phyloP scores from a whole-genome alignment of 2,113 vertebrate species.

The Semicossyphus pulcher region DNA sequence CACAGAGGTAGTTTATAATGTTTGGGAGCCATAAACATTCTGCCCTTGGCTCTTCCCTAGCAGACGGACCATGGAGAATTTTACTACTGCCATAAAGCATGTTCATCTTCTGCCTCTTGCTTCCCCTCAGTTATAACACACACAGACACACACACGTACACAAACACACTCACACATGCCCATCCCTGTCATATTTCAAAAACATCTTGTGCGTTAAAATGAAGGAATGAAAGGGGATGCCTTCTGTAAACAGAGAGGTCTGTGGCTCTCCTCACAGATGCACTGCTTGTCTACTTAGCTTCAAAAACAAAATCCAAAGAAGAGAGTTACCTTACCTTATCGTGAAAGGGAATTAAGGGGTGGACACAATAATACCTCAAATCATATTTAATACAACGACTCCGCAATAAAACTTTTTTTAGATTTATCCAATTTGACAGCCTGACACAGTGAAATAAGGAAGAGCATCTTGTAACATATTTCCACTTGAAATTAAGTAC shows the following conservation, averaged over 20 bases:
- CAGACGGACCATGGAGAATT: constrained; percentile 84
- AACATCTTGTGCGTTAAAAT: constrained; percentile 70
- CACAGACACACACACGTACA: constrained; percentile 48
- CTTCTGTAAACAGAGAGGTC: constrained; percentile 53
- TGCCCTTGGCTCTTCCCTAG: constrained; percentile 86
- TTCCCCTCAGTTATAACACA: constrained; percentile 66
- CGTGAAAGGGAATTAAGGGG: background rate
- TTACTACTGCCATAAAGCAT: constrained; percentile 85
- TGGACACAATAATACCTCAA: background rate
- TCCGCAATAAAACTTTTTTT: background rate
- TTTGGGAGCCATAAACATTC: constrained; percentile 84
- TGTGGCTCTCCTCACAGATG: constrained; percentile 9
- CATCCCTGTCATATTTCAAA: constrained; percentile 69
- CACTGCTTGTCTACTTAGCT: constrained; percentile 2
- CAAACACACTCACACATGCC: constrained; percentile 53
- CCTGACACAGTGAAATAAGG: too few species aligned
- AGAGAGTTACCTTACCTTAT: background rate
- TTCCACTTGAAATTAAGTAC: too few species aligned
- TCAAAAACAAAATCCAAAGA: background rate
- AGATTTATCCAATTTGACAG: too few species aligned
- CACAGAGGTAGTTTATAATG: constrained; percentile 84
- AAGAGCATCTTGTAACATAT: too few species aligned
- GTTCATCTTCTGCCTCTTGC: constrained; percentile 77
- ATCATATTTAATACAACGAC: background rate
- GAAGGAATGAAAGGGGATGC: constrained; percentile 49